These are phyloP conservation scores for Hartigia nigra DNA, from an alignment of 2,888 invertebrate genomes.

Conservation along the genomic window DNA sequence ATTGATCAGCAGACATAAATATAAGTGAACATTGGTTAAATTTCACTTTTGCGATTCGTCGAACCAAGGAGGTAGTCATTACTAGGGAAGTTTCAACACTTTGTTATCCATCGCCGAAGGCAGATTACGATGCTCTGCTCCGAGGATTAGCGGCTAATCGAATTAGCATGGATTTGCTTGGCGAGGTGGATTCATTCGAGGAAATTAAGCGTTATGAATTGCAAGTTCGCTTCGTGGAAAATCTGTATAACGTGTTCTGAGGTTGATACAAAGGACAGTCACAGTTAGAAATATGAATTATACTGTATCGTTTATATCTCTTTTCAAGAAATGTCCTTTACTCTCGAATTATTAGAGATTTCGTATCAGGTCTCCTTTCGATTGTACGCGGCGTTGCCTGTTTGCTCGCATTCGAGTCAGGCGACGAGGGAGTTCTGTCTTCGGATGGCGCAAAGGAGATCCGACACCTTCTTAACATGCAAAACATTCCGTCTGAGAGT, in stretches of 20 bases:
- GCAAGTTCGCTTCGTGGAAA: background rate
- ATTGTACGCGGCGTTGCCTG: conserved; percentile 10
- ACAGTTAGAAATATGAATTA: background rate
- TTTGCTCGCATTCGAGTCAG: conserved; percentile 18
- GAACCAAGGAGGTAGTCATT: background rate
- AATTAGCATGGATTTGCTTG: background rate
- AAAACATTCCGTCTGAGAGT: conserved; percentile 56
- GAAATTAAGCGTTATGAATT: background rate
- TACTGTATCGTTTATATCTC: background rate
- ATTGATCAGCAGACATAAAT: background rate
- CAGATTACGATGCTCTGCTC: background rate
- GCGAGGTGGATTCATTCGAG: background rate
- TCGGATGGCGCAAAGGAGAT: conserved; percentile 52
- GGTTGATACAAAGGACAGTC: background rate
- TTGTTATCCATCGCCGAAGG: background rate
- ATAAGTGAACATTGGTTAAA: background rate
- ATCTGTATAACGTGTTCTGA: background rate
- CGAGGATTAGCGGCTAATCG: background rate
- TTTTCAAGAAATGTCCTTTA: background rate
- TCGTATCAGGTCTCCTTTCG: conserved; percentile 6
- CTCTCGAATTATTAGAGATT: background rate
- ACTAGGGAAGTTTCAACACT: background rate
- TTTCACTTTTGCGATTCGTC: background rate
- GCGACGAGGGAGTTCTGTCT: conserved; percentile 35
- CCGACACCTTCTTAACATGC: conserved; percentile 64